Evolutionary conservation across 2,113 vertebrate genomes (phyloP), one percentile per base, ranked within the genome.

Genomic region (Cyprinodon tularosa): DNA sequence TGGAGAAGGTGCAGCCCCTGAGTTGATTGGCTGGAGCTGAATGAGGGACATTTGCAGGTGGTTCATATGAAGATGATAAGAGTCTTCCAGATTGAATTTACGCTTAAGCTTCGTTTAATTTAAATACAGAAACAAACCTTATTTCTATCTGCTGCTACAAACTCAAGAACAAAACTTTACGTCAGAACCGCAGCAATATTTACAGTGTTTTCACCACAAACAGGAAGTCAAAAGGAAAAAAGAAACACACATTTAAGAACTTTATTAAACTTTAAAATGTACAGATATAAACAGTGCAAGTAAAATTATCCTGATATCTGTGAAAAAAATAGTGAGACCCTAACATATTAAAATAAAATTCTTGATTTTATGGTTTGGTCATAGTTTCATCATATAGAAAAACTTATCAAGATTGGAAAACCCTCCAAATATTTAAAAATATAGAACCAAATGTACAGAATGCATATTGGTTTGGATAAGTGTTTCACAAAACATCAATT

Each of bases 211-310:
- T 57, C 50, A n/a, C 17, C 50, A 57, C 50, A n/a, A 57, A n/a
- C 17, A 57, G 50, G 50, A 57, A n/a, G 50, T n/a, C 20, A 57
- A 57, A 57, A n/a, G 20, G 17, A 57, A 15, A n/a, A 57, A 1
- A 8, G 50, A 57, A 57, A n/a, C n/a, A 20, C 17, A 14, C 20
- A 15, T 17, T 15, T 6, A 57, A 57, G 8, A 10, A 57, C 17
- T 57, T 57, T 57, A 57, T 20, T 57, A 57, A 57, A 9, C 6
- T 57, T 57, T 20, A 53, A 65, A 68, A 81, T 78, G 12, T 68
- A 81, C 78, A 83, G 14, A 66, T 64, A 74, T 57, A 72, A 80
- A 77, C 62, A 77, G 45, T 3, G 45, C 13, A 66, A 77, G 80
- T 66, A 66, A 42, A n/a, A 68, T 68, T 36, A 48, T 66, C 65